These are phyloP conservation scores for Rhabdornis inornatus DNA, from an alignment of 2,113 vertebrate genomes.

Conservation along the genomic window DNA sequence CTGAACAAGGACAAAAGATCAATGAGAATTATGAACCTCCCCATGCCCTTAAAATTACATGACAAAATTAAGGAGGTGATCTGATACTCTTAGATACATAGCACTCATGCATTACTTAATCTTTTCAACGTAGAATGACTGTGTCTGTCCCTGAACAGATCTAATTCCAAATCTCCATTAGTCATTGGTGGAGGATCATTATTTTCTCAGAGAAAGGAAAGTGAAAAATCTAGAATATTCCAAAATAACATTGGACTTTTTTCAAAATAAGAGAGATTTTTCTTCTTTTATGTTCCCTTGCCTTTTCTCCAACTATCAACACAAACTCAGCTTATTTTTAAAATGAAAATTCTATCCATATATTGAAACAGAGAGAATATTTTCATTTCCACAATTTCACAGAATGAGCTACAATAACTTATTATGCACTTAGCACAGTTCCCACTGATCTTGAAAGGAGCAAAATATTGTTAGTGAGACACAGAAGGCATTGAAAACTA, in stretches of 20 bases:
- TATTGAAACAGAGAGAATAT: background rate
- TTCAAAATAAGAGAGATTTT: background rate
- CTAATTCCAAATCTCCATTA: background rate
- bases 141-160: background rate
- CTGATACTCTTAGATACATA: background rate
- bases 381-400: background rate
- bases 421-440: background rate
- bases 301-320: background rate
- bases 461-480: background rate
- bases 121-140: background rate
- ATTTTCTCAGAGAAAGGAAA: background rate
- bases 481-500: background rate
- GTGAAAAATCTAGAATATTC: background rate
- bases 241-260: background rate
- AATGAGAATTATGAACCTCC: background rate
- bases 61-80: background rate
- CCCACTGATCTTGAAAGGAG: background rate
- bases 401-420: background rate
- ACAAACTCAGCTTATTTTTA: background rate
- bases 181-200: background rate
- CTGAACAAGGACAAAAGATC: background rate
- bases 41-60: background rate
- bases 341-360: background rate
- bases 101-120: background rate
- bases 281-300: background rate